Conservation (phyloP, 1,140 invertebrate genomes). For the Cydia pomonella region DNA sequence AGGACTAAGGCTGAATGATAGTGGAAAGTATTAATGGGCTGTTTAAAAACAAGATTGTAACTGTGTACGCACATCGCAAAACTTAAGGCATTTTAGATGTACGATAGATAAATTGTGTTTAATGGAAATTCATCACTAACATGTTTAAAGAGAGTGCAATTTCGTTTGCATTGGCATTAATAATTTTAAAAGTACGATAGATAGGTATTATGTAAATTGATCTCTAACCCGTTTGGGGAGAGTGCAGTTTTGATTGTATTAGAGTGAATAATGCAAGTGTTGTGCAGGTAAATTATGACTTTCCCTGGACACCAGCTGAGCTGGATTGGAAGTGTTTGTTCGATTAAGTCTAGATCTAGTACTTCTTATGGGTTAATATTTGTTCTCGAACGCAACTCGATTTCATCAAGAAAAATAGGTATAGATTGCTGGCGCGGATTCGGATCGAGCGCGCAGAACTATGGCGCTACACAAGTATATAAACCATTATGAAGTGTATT, state of each 20-base stretch:
- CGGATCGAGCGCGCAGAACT: too few relatives aligned
- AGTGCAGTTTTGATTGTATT: not conserved
- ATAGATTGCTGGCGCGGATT: too few relatives aligned
- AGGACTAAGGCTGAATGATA: not conserved
- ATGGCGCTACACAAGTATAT: not conserved
- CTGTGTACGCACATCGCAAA: too few relatives aligned
- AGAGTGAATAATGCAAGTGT: slow-evolving; percentile 23
- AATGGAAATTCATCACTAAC: not conserved
- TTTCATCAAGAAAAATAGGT: not conserved
- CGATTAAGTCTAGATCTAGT: slow-evolving; percentile 11
- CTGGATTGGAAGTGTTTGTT: slow-evolving; percentile 19
- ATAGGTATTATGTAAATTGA: not conserved
- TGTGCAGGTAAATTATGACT: slow-evolving; percentile 29
- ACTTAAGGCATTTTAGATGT: not conserved
- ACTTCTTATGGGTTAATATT: not conserved
- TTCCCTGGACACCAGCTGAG: slow-evolving; percentile 32
- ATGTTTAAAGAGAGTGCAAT: not conserved
- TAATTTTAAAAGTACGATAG: not conserved
- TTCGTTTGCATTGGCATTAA: not conserved
- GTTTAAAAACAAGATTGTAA: not conserved
- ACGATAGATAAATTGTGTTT: not conserved
- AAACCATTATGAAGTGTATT: too few relatives aligned
- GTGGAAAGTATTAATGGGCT: not conserved
- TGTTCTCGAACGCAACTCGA: slow-evolving; percentile 10
- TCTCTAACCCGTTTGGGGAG: not conserved